Evolutionary conservation across 2,797 vertebrate genomes (phyloP), one percentile per base, ranked within the genome.

Genomic region (Pseudopleuronectes americanus): DNA sequence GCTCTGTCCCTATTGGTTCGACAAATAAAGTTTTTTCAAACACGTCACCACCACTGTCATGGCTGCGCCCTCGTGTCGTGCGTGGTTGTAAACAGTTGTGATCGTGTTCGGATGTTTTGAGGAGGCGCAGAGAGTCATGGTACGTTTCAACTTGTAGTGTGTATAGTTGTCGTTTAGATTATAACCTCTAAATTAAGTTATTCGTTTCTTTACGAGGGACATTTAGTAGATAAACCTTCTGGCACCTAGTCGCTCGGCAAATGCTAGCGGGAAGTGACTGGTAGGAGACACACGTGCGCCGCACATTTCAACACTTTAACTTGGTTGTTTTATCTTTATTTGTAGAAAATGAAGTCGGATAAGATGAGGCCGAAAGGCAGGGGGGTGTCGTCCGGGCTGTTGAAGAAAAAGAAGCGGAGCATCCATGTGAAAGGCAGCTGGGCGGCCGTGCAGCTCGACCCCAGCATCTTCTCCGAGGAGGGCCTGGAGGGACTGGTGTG

Each of bases 401-500:
- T 53, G 6, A 88, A 81, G n/a, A 16, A 64, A 13, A 26, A 26
- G 3, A 94, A 84, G 45, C 94, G 94, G 74, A 93, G 94, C 21
- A 96, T 99, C 67, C 75, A 92, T 51, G 84, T 96, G 23, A 92
- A 90, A 62, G 97, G 98, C 0, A 76, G 93, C 48, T 99, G 98
- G 98, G 96, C 97, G 85, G 84, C 94, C 0, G 79, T 99, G 1
- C 78, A 93, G 7, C 86, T 99, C 0, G 97, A 99, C 71, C 96
- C 97, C 1, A 93, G 85, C 63, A 14, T 98, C 0, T 96, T 98
- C 72, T 93, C 94, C 2, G 94, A 96, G 22, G 96, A 96, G 57
- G 95, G 96, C 14, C 84, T 98, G 81, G 93, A 88, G 43, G 95
- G 95, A 14, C 77, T 99, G 22, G 93, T 99, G 1, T 99, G 97